A percentile compares a stretch with the other conserved stretches of the same genome.
Conservation (phyloP, 2,797 vertebrate genomes). For the Phrynocephalus guinanensis region DNA sequence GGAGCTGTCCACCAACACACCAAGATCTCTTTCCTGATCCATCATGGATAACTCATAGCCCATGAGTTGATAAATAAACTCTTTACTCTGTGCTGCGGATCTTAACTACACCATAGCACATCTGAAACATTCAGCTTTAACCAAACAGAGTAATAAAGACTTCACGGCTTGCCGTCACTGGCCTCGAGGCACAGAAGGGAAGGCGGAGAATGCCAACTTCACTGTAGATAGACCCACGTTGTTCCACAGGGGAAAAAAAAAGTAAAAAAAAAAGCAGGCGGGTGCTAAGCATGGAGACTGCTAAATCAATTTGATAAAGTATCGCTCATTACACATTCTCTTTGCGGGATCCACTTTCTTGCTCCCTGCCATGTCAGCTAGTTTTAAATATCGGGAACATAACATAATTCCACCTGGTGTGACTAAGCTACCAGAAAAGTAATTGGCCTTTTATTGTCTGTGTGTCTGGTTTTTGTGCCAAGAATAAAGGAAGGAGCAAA, state of each 20-base stretch:
- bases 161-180: slow-evolving; percentile 1
- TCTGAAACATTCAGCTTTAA: background rate
- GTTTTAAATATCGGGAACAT: slow-evolving; percentile 11
- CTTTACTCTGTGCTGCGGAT: background rate
- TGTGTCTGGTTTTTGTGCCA: slow-evolving; percentile 5
- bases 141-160: slow-evolving; percentile 45
- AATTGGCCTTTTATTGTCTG: background rate
- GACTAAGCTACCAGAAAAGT: background rate
- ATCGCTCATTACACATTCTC: slow-evolving; percentile 25
- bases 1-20: too few relatives aligned
- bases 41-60: too few relatives aligned
- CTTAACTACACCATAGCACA: too few relatives aligned
- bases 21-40: too few relatives aligned
- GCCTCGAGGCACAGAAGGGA: background rate
- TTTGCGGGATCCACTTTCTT: slow-evolving; percentile 15
- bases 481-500: background rate
- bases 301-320: slow-evolving; percentile 57
- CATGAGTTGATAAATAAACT: too few relatives aligned
- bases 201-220: slow-evolving; percentile 19
- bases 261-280: background rate
- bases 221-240: background rate
- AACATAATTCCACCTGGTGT: slow-evolving; percentile 12
- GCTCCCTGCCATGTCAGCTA: background rate
- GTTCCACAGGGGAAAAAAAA: background rate
- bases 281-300: slow-evolving; percentile 17